A percentile compares a stretch with the other conserved stretches of the same genome.
Conservation (phyloP, 2,888 invertebrate genomes). For the Drosophila putrida region DNA sequence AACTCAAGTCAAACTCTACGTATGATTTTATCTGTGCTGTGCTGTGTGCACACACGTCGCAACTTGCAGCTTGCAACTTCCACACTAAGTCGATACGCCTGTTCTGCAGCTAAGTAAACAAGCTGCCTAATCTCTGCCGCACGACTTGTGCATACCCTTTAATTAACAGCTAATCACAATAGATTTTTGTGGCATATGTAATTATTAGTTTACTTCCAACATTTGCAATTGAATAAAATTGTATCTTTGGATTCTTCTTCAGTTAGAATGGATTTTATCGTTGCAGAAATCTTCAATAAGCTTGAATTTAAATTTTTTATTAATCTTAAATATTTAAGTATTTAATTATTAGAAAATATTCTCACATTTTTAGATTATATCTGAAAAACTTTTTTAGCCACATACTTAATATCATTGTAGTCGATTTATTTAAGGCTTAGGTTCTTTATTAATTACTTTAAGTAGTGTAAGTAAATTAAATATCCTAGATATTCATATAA, state of each 20-base stretch:
- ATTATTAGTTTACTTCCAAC: neutral
- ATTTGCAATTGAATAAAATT: neutral
- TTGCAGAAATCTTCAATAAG: neutral
- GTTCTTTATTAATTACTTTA: too few species aligned
- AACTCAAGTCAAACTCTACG: slow-evolving; percentile 34
- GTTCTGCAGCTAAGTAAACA: slow-evolving; percentile 23
- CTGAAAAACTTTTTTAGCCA: too few species aligned
- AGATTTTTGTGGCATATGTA: neutral
- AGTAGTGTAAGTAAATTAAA: too few species aligned
- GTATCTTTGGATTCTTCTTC: neutral
- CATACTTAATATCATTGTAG: too few species aligned
- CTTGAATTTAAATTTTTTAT: too few species aligned
- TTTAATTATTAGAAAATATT: neutral
- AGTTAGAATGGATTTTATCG: too few species aligned
- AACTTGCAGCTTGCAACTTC: slow-evolving; percentile 19
- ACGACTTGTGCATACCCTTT: slow-evolving; percentile 27
- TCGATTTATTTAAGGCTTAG: too few species aligned
- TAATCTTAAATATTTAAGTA: too few species aligned
- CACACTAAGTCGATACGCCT: slow-evolving; percentile 24
- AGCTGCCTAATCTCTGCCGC: neutral
- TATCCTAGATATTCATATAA: too few species aligned
- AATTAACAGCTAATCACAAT: neutral
- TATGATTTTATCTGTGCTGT: slow-evolving; percentile 72
- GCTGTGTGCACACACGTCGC: slow-evolving; percentile 16
- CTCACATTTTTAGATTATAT: neutral